Conservation (phyloP, 2,888 invertebrate species). For the Diploptera punctata region DNA sequence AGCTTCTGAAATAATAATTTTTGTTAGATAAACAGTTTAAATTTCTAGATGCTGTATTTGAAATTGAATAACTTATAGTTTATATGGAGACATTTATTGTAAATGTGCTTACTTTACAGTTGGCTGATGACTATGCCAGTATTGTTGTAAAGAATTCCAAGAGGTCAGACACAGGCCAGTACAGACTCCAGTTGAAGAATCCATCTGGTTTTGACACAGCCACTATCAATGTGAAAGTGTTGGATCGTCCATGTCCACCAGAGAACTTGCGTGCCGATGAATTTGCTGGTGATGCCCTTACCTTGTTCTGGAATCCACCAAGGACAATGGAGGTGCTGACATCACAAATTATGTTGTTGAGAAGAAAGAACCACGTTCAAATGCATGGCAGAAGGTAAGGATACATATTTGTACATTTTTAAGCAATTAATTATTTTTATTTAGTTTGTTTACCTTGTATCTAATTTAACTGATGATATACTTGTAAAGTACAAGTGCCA, state of each 20-base stretch:
- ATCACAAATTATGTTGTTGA: slow-evolving; percentile 97
- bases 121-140: slow-evolving; percentile 88
- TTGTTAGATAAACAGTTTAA: too few species aligned
- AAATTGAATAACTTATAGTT: too few species aligned
- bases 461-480: too few species aligned
- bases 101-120: too few species aligned
- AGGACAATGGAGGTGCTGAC: slow-evolving; percentile 94
- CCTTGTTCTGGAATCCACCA: slow-evolving; percentile 97
- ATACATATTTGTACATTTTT: too few species aligned
- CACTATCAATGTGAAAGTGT: slow-evolving; percentile 91
- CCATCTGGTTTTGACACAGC: slow-evolving; percentile 95
- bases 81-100: too few species aligned
- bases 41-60: too few species aligned
- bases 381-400: slow-evolving; percentile 77
- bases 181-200: slow-evolving; percentile 91
- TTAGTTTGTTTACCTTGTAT: too few species aligned
- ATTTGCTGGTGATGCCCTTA: slow-evolving; percentile 94
- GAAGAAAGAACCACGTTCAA: slow-evolving; percentile 84
- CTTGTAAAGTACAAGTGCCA: too few species aligned
- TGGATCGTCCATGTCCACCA: slow-evolving; percentile 91
- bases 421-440: too few species aligned
- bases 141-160: slow-evolving; percentile 93
- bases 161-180: slow-evolving; percentile 88
- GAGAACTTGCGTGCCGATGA: slow-evolving; percentile 92
- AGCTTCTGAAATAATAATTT: too few species aligned